A percentile compares a stretch with the other conserved stretches of the same genome.
Conservation (phyloP, 2,113 vertebrate species). For the Toxotes jaculatrix region DNA sequence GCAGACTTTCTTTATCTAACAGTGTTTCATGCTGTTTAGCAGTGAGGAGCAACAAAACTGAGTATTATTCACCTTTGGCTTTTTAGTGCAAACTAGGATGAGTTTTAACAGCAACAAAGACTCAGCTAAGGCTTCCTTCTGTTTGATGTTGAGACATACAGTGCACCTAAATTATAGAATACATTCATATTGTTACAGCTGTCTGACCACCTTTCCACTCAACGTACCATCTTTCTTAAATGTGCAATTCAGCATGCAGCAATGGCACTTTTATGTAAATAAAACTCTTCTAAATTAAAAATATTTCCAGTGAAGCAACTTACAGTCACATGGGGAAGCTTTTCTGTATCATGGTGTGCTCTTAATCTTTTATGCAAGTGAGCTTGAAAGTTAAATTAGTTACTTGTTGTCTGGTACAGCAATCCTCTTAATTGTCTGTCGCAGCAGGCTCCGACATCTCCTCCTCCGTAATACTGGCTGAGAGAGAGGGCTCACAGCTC, state of each 20-base stretch:
- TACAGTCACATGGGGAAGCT: conserved; percentile 32
- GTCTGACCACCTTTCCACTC: background rate
- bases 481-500: background rate
- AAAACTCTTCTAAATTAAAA: conserved; percentile 31
- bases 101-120: conserved; percentile 26
- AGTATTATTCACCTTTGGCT: conserved; percentile 36
- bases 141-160: conserved; percentile 13
- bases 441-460: conserved; percentile 10
- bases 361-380: conserved; percentile 21
- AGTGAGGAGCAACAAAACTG: conserved; percentile 11
- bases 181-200: conserved; percentile 53
- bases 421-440: conserved; percentile 21
- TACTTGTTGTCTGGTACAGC: background rate
- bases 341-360: conserved; percentile 20
- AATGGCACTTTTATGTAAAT: conserved; percentile 28
- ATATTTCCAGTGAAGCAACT: conserved; percentile 43
- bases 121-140: conserved; percentile 35
- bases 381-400: background rate
- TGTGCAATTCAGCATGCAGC: conserved; percentile 72
- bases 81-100: conserved; percentile 61
- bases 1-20: conserved; percentile 27
- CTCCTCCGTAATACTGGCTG: background rate
- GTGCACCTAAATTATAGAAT: conserved; percentile 12
- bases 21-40: conserved; percentile 31
- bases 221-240: conserved; percentile 13